phyloP scores from a whole-genome alignment of 2,113 vertebrate species.

The Probosciger aterrimus region DNA sequence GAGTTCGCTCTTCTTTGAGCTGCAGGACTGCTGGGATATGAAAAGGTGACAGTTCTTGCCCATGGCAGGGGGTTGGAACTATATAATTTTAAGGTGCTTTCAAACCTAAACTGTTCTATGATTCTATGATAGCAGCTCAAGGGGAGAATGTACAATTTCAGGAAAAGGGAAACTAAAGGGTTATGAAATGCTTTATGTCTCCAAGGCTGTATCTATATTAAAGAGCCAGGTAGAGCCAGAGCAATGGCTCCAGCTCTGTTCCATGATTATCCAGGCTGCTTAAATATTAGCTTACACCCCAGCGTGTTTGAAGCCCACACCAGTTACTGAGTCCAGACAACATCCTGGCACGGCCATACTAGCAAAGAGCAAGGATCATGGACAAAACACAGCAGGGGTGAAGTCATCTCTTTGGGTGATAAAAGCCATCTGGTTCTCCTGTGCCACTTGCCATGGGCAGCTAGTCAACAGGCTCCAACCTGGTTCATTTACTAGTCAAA shows the following conservation, averaged over 20 bases:
- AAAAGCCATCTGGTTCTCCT: neutral
- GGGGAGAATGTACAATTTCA: neutral
- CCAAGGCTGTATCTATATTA: neutral
- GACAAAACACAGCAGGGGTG: neutral
- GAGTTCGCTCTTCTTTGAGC: neutral
- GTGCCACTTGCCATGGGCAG: neutral
- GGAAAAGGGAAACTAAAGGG: neutral
- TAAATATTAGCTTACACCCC: neutral
- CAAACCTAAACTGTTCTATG: neutral
- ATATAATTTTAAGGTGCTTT: neutral
- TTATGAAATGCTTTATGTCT: neutral
- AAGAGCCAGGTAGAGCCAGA: neutral
- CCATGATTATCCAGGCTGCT: neutral
- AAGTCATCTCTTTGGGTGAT: neutral
- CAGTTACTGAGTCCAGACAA: neutral
- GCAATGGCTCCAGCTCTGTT: neutral
- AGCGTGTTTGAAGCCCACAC: fast-evolving
- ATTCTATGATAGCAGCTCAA: neutral
- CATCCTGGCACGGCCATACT: neutral
- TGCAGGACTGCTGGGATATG: neutral
- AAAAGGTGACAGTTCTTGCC: neutral
- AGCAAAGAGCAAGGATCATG: neutral
- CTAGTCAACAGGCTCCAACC: neutral
- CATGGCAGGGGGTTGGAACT: neutral
- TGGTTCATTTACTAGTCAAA: neutral